Conservation (phyloP, 2,888 invertebrate genomes). For the Apamea anceps region DNA sequence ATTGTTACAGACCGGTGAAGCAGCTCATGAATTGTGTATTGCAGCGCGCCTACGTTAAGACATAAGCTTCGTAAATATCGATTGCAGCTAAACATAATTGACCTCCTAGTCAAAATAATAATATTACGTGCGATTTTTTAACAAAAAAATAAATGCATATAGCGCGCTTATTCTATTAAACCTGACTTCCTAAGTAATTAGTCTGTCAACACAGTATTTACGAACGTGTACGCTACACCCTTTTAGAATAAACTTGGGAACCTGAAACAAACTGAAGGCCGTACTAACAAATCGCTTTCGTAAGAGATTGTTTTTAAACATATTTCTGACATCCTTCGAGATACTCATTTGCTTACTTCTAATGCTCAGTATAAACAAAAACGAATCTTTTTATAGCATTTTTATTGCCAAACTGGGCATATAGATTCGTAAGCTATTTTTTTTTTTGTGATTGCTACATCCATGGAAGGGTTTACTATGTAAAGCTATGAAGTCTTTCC, state of each 20-base stretch:
- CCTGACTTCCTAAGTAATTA: background rate
- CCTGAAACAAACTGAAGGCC: background rate
- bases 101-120: background rate
- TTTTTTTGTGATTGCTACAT: too few relatives aligned
- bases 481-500: too few relatives aligned
- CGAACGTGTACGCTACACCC: background rate
- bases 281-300: slow-evolving; percentile 9
- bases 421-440: too few relatives aligned
- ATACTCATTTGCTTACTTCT: slow-evolving; percentile 1
- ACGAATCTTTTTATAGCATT: too few relatives aligned
- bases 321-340: background rate
- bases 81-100: slow-evolving; percentile 2
- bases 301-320: background rate
- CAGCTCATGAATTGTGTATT: background rate
- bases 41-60: background rate
- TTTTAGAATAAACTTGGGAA: background rate
- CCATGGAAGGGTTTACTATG: too few relatives aligned
- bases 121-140: background rate
- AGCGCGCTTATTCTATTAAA: background rate
- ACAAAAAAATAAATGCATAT: background rate
- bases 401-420: too few relatives aligned
- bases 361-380: too few relatives aligned
- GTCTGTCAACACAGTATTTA: background rate
- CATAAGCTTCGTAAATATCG: background rate
- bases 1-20: background rate